A percentile compares a stretch with the other conserved stretches of the same genome.
These are phyloP conservation scores for Parazoanthus darwini DNA, from an alignment of 92 coral and sea anemone genomes.

Conservation along the genomic window DNA sequence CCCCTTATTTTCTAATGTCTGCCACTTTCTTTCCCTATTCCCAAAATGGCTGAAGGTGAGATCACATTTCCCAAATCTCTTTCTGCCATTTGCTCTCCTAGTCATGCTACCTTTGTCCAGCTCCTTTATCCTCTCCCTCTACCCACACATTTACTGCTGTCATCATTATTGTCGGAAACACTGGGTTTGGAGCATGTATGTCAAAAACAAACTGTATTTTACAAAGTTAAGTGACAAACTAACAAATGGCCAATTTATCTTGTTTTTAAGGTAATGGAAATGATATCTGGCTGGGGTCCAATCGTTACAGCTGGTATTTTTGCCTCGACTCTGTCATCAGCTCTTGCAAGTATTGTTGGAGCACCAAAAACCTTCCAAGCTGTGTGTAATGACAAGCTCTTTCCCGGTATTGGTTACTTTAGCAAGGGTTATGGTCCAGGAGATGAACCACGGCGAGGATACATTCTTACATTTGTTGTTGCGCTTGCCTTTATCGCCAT, in stretches of 20 bases:
- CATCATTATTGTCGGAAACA: no score
- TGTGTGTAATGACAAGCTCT: conserved; percentile 84
- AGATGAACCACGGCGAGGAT: conserved; percentile 94
- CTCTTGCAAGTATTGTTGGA: conserved; percentile 97
- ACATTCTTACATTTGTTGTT: conserved; percentile 77
- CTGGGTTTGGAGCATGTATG: no score
- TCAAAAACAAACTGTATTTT: background rate
- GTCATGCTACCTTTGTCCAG: background rate
- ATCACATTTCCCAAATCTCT: no score
- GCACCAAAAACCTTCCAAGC: conserved; percentile 99
- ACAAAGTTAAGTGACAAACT: background rate
- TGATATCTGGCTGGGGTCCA: conserved; percentile 95
- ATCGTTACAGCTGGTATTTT: conserved; percentile 92
- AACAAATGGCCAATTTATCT: background rate
- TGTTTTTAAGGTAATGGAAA: conserved; percentile 78
- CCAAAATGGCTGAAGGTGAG: no score
- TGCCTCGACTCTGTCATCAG: conserved; percentile 99
- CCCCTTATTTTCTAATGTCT: no score
- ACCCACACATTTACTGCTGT: no score
- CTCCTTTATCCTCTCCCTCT: background rate
- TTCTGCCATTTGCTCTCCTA: background rate
- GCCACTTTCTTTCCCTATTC: no score
- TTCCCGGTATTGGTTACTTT: conserved; percentile 80
- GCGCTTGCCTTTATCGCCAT: conserved; percentile 84
- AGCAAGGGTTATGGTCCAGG: conserved; percentile 86